A percentile compares a stretch with the other conserved stretches of the same genome.
Conservation (phyloP, 2,888 invertebrate genomes). For the Cerastis rubricosa region DNA sequence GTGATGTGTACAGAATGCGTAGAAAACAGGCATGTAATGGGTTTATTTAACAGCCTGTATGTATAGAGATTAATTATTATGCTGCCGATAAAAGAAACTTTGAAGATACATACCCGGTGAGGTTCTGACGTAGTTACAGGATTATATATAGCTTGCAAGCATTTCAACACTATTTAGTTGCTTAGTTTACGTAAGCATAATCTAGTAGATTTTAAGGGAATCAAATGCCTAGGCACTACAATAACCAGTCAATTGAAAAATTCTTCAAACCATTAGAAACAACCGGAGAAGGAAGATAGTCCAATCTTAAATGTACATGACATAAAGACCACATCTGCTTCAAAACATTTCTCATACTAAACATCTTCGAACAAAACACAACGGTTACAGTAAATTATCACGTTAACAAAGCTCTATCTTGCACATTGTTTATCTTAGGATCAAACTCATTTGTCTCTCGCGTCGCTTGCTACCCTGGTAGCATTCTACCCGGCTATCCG, state of each 20-base stretch:
- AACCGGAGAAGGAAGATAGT: background rate
- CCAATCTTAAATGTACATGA: background rate
- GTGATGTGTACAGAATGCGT: background rate
- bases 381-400: constrained; percentile 23
- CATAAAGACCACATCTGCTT: background rate
- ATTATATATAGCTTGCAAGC: background rate
- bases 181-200: background rate
- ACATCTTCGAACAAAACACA: constrained; percentile 10
- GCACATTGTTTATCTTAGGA: constrained; percentile 42
- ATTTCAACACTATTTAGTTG: background rate
- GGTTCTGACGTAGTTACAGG: background rate
- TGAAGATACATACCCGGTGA: background rate
- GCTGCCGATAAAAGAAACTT: background rate
- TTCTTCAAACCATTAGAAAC: background rate
- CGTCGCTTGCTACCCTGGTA: constrained; percentile 28
- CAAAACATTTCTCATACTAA: background rate
- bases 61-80: background rate
- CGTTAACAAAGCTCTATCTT: constrained; percentile 36
- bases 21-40: background rate
- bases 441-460: constrained; percentile 58
- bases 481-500: constrained; percentile 3
- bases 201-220: background rate
- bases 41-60: background rate
- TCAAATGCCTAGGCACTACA: background rate
- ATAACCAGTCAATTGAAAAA: background rate